Percentiles rank a stretch among this genome's conserved stretches.
phyloP scores from a whole-genome alignment of 2,797 vertebrate genomes.

The Lutjanus argentimaculatus region DNA sequence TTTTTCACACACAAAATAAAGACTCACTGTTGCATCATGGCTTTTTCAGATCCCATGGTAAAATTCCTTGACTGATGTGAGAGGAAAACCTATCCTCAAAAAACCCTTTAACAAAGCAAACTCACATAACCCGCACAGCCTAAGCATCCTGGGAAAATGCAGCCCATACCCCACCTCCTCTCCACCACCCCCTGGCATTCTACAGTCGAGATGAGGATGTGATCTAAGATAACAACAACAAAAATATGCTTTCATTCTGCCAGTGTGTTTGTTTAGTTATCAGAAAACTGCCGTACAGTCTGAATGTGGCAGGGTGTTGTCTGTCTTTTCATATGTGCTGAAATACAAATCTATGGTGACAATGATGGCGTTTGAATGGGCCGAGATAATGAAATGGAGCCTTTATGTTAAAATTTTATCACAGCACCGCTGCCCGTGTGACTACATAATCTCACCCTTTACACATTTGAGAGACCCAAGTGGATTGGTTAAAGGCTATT shows the following conservation, averaged over 20 bases:
- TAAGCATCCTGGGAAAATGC: conserved; percentile 72
- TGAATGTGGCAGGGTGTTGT: conserved; percentile 54
- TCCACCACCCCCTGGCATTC: conserved; percentile 27
- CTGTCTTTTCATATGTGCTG: conserved; percentile 58
- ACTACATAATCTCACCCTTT: conserved; percentile 48
- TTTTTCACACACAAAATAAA: conserved; percentile 55
- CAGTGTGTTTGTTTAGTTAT: conserved; percentile 61
- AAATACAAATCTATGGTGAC: conserved; percentile 54
- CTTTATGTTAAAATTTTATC: conserved; percentile 57
- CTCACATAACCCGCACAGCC: conserved; percentile 42
- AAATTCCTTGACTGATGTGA: conserved; percentile 52
- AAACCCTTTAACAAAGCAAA: conserved; percentile 65
- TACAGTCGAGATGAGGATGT: conserved; percentile 58
- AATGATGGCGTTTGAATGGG: conserved; percentile 58
- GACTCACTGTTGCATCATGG: conserved; percentile 26
- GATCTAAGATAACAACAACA: conserved; percentile 57
- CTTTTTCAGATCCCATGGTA: conserved; percentile 50
- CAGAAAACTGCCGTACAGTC: conserved; percentile 28
- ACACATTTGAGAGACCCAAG: conserved; percentile 32
- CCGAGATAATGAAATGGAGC: conserved; percentile 60
- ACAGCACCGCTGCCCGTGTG: conserved; percentile 28
- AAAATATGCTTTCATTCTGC: conserved; percentile 26
- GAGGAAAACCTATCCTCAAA: conserved; percentile 60
- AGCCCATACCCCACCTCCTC: not conserved
- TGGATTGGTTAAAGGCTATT: conserved; percentile 57